Evolutionary conservation across 92 coral and sea anemone species (phyloP), one percentile per base, ranked within the genome.

Genomic region (Heliopora coerulea): DNA sequence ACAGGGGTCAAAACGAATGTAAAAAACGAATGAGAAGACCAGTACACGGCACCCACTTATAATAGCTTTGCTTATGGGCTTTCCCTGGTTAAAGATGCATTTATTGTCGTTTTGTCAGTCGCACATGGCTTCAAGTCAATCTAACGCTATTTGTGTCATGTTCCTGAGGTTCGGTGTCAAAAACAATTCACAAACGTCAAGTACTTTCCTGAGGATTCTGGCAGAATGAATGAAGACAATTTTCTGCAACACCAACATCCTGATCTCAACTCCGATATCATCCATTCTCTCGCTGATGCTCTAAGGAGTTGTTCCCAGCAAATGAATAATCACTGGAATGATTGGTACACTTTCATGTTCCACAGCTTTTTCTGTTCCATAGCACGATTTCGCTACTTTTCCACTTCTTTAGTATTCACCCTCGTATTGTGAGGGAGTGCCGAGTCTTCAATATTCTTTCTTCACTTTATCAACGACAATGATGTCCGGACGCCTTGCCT

Each of bases 241-340:
- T 56, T 56, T 56, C 29, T 56, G 62, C 62, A 56, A 56, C 34
- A 10, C 62, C 34, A 29, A 17, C 21, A 21, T 21, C 34, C 62
- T 56, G 62, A 29, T 29, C 62, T 56, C 17, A 56, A 56, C 21
- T 8, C 52, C 15, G 52, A 46, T 46, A 15, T 46, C 52, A 8
- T 46, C 52, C 52, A 17, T 34, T 34, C 54, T 44, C 30, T 68
- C 25, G 75, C 39, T 17, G 20, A 29, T 29, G 24, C 54, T 54
- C 27, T 52, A 50, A 10, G 65, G 78, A 31, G 78, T 50, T 8
- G 78, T 30, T 54, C 78, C 61, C 61, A 72, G 29, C 27, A 65
- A 41, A 19, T 48, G 49, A 15, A 72, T 35, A 32, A 72, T 54
- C 23, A 72, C 64, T 50, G 78, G 64, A 8, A 54, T 29, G 46